phyloP scores from a whole-genome alignment of 2,888 invertebrate genomes.

The Drosophila quasianomalipes region DNA sequence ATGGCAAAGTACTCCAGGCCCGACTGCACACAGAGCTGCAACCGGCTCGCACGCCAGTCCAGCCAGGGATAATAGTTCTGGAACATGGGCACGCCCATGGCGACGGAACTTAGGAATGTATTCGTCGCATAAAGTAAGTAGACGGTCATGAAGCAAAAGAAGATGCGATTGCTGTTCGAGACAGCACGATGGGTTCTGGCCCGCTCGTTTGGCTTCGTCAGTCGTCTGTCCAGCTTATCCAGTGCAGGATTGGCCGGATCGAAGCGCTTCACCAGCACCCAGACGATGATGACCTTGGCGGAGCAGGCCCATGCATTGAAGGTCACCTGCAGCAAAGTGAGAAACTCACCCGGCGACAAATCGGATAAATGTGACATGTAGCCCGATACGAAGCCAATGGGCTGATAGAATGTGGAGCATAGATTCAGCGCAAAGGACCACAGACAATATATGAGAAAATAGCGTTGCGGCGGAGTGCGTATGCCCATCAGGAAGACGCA shows the following conservation, averaged over 20 bases:
- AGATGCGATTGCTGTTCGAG: constrained; percentile 55
- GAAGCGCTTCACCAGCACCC: constrained; percentile 52
- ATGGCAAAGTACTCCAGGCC: constrained; percentile 66
- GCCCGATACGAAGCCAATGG: constrained; percentile 55
- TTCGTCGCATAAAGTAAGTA: constrained; percentile 61
- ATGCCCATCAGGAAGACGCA: constrained; percentile 63
- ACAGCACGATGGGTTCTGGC: constrained; percentile 47
- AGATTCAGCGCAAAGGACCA: constrained; percentile 60
- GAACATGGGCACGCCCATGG: constrained; percentile 67
- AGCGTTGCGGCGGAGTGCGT: constrained; percentile 49
- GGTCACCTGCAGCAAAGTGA: constrained; percentile 72
- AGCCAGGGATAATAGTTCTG: constrained; percentile 73
- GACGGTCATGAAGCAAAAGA: constrained; percentile 52
- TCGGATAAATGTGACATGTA: constrained; percentile 56
- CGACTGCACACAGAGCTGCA: constrained; percentile 59
- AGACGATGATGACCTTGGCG: constrained; percentile 69
- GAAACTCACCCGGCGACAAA: constrained; percentile 65
- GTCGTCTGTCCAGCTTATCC: constrained; percentile 65
- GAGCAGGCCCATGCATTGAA: constrained; percentile 71
- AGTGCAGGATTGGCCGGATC: constrained; percentile 59
- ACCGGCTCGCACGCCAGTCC: constrained; percentile 63
- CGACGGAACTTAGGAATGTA: constrained; percentile 56
- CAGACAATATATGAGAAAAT: constrained; percentile 45
- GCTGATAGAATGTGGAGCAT: constrained; percentile 58
- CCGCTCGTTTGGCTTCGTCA: constrained; percentile 48